Percentiles rank a stretch among this genome's conserved stretches.
Evolutionary conservation across 1,140 invertebrate species (phyloP).

Genomic region (Cepaea nemoralis): DNA sequence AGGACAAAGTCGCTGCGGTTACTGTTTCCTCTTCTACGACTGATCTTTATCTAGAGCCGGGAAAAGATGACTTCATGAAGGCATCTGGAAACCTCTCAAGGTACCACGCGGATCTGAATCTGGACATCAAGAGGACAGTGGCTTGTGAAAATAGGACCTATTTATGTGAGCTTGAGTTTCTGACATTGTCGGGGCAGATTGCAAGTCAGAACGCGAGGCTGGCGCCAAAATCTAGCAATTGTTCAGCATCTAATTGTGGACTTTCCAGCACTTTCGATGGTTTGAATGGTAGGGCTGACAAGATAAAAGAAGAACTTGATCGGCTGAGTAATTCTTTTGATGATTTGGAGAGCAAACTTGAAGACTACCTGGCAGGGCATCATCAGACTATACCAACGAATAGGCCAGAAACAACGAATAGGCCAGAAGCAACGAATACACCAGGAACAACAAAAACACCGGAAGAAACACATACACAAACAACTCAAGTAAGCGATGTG

Average conservation of each 20-base stretch:
- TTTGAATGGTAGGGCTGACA: background rate
- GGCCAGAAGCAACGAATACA: too few relatives aligned
- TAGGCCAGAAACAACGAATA: too few relatives aligned
- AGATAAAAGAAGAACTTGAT: background rate
- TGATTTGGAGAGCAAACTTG: background rate
- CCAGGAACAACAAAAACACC: too few relatives aligned
- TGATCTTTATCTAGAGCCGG: background rate
- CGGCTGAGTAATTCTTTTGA: background rate
- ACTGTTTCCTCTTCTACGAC: background rate
- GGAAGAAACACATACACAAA: too few relatives aligned
- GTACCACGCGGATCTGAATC: background rate
- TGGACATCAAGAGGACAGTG: background rate
- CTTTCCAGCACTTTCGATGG: background rate
- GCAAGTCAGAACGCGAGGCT: background rate
- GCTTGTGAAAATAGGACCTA: background rate
- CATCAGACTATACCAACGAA: background rate
- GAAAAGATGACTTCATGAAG: background rate
- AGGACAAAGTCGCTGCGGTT: background rate
- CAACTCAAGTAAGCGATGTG: too few relatives aligned
- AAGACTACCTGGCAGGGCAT: background rate
- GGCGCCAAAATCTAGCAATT: background rate
- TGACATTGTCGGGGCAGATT: background rate
- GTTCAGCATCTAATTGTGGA: background rate
- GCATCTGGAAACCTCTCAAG: background rate
- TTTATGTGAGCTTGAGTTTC: background rate